Evolutionary conservation across 2,797 vertebrate species (phyloP), one percentile per base, ranked within the genome.

Genomic region (Paguma larvata): DNA sequence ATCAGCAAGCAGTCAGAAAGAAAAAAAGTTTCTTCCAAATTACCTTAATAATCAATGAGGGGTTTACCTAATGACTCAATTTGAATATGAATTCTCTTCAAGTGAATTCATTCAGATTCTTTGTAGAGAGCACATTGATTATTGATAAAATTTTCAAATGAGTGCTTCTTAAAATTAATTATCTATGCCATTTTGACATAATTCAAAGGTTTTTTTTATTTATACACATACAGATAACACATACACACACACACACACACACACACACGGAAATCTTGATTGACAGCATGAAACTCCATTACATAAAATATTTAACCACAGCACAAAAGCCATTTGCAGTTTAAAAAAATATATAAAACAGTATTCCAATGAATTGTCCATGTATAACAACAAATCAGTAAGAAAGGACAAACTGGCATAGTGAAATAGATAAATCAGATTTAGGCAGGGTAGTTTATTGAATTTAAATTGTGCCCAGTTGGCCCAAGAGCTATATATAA

Each of bases 381-480:
- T 98, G 98, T 98, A 98, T 98, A 99, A 98, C 98, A 98, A 98
- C 99, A 99, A 99, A 99, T 99, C 98, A 97, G 98, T 97, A 97
- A 98, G 98, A 99, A 99, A 98, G 98, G 98, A 98, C 98, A 98
- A 98, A 98, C 98, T 98, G 95, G 98, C 98, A 94, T 97, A 98
- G 98, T 99, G 99, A 99, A 99, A 99, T 98, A 99, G 99, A 99
- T 99, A 99, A 99, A 99, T 99, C 99, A 99, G 99, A 99, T 99
- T 99, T 99, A 98, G 99, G 99, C 99, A 98, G 99, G 99, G 99
- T 99, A 99, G 99, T 99, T 99, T 99, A 99, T 99, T 99, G 99
- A 99, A 99, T 99, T 99, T 99, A 99, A 99, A 99, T 99, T 99
- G 99, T 98, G 99, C 99, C 99, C 99, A 98, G 99, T 99, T 99